These are phyloP conservation scores for Hippocampus abdominalis DNA, from an alignment of 2,113 vertebrate genomes.

Conservation along the genomic window DNA sequence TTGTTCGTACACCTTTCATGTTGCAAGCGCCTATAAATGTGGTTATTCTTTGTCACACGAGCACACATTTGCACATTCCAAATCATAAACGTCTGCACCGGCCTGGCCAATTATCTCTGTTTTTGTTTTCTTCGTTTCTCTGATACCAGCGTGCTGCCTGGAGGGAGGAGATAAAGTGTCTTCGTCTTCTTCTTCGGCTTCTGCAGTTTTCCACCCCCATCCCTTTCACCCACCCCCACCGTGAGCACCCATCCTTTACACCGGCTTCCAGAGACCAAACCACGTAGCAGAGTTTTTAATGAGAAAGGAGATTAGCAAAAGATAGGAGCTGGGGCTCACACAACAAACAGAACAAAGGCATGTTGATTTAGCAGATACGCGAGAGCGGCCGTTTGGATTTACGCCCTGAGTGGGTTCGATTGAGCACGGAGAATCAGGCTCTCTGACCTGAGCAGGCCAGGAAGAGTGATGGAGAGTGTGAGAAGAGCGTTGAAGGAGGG, in stretches of 20 bases:
- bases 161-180: slow-evolving; percentile 46
- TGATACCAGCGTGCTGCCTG: slow-evolving; percentile 42
- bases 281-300: slow-evolving; percentile 14
- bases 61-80: background rate
- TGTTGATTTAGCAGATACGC: slow-evolving; percentile 23
- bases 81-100: slow-evolving; percentile 13
- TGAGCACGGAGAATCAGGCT: slow-evolving; percentile 33
- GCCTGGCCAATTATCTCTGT: slow-evolving; percentile 15
- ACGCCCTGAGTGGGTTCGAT: slow-evolving; percentile 31
- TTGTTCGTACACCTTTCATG: slow-evolving; percentile 43
- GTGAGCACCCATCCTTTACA: slow-evolving; percentile 27
- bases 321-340: slow-evolving; percentile 16
- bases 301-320: slow-evolving; percentile 26
- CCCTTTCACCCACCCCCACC: slow-evolving; percentile 3
- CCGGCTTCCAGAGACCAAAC: slow-evolving; percentile 27
- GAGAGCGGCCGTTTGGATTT: slow-evolving; percentile 29
- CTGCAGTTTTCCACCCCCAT: slow-evolving; percentile 8
- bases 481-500: slow-evolving; percentile 18
- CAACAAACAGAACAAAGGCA: slow-evolving; percentile 29
- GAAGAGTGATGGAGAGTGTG: slow-evolving; percentile 29
- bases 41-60: background rate
- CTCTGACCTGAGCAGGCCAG: slow-evolving; percentile 29
- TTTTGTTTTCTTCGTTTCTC: slow-evolving; percentile 28
- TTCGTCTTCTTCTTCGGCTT: slow-evolving; percentile 8
- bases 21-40: slow-evolving; percentile 34